Base-by-base conservation (phyloP, 2,888 invertebrate genomes). In the Perithous albicinctus region DNA sequence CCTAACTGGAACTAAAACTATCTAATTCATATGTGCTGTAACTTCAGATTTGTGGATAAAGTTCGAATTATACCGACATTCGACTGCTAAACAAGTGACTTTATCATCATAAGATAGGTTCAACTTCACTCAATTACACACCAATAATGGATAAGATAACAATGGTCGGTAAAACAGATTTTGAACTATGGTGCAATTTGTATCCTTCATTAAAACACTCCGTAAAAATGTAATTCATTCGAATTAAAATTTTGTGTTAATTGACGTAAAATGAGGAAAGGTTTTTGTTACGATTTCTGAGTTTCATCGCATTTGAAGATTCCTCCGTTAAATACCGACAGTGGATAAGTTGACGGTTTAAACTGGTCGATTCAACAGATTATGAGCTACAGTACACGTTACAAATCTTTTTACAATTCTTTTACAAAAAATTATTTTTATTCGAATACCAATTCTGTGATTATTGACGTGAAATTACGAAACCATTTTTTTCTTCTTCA, bases 141-240 rank as follows among this genome's bases (percentile, higher is more conserved):
- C 12, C 35, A 4, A 38, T 12, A 6, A 38, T 20, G 3, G 18
- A 38, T 35, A 29, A 29, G 35, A 10, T 8, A 15, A 10, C 12
- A 1, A 12, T 5, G 38, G 18, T 61, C 61, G 61, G 61, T 61
- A 61, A 61, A 18, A 20, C 61, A 61, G 61, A 61, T 61, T 38
- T 0, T n/a, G 35, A 32, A 7, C 15, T 0, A n/a, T 56, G 56
- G 7, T 15, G 32, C 32, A 15, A n/a, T 15, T 12, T 26, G 6
- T 20, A 48, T 8, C 8, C n/a, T n/a, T n/a, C n/a, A n/a, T n/a
- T n/a, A n/a, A n/a, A n/a, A n/a, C n/a, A n/a, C n/a, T n/a, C n/a
- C n/a, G n/a, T n/a, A n/a, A n/a, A n/a, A n/a, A n/a, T n/a, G n/a
- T n/a, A n/a, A n/a, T n/a, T n/a, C n/a, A n/a, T n/a, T n/a, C n/a